Conservation (phyloP, 2,888 invertebrate species). For the Sarcophaga rosellei region DNA sequence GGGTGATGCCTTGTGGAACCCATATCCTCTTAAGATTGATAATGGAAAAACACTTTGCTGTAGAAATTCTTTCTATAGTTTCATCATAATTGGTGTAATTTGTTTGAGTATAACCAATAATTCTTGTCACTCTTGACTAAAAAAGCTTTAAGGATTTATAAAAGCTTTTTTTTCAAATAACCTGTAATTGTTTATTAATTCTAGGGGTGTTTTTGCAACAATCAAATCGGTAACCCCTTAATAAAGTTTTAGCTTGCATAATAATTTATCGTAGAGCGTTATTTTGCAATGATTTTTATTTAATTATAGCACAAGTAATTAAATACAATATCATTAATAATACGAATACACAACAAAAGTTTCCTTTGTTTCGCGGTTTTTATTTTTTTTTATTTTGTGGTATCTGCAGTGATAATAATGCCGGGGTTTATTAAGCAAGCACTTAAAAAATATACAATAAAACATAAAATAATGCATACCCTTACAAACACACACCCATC, state of each 20-base stretch:
- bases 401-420: slow-evolving; percentile 32
- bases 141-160: too few relatives aligned
- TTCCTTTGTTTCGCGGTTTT: not conserved
- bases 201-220: too few relatives aligned
- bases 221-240: not conserved
- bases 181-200: too few relatives aligned
- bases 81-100: too few relatives aligned
- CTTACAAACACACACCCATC: not conserved
- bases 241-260: not conserved
- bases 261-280: not conserved
- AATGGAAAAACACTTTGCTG: too few relatives aligned
- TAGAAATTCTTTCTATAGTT: too few relatives aligned
- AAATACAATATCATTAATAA: slow-evolving; percentile 38
- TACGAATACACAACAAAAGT: not conserved
- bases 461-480: not conserved
- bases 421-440: slow-evolving; percentile 30
- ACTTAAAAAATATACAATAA: slow-evolving; percentile 37
- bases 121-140: too few relatives aligned
- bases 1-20: too few relatives aligned
- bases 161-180: too few relatives aligned
- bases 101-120: too few relatives aligned
- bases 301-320: slow-evolving; percentile 33
- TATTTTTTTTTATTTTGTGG: not conserved
- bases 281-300: slow-evolving; percentile 36
- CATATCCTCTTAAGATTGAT: too few relatives aligned